Evolutionary conservation across 1,140 invertebrate genomes (phyloP).

Genomic region (Cecropterus lyciades): DNA sequence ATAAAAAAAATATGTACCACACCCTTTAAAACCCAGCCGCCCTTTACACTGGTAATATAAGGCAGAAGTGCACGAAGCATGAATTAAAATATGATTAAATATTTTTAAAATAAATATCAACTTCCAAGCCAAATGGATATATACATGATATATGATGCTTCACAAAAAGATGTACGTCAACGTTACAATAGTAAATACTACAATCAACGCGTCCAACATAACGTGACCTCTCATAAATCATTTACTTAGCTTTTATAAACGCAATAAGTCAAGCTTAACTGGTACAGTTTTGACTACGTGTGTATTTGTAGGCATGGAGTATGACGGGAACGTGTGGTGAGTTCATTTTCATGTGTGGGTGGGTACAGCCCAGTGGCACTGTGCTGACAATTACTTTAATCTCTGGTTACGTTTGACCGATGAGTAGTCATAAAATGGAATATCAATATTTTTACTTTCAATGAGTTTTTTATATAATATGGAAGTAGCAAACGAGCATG

Average conservation of each 20-base stretch:
- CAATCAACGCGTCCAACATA: background rate
- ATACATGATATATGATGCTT: background rate
- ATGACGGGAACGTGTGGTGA: constrained; percentile 3
- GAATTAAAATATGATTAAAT: no score
- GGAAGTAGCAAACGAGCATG: no score
- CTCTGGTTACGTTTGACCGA: background rate
- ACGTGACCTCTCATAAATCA: constrained; percentile 4
- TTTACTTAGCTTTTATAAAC: background rate
- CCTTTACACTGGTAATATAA: no score
- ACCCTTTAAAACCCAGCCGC: no score
- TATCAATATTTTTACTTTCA: no score
- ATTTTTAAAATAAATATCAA: no score
- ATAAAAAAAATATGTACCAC: no score
- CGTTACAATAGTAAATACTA: constrained; percentile 14
- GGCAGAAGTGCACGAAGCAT: no score
- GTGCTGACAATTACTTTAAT: background rate
- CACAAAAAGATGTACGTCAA: background rate
- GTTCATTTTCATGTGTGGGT: constrained; percentile 6
- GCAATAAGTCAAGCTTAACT: constrained; percentile 7
- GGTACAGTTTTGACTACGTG: background rate
- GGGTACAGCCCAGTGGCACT: background rate
- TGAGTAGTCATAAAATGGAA: no score
- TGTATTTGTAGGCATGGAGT: background rate
- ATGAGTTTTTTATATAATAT: no score
- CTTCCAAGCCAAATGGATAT: background rate